Conservation (phyloP, 2,888 invertebrate genomes). For the Drosophila eohydei region DNA sequence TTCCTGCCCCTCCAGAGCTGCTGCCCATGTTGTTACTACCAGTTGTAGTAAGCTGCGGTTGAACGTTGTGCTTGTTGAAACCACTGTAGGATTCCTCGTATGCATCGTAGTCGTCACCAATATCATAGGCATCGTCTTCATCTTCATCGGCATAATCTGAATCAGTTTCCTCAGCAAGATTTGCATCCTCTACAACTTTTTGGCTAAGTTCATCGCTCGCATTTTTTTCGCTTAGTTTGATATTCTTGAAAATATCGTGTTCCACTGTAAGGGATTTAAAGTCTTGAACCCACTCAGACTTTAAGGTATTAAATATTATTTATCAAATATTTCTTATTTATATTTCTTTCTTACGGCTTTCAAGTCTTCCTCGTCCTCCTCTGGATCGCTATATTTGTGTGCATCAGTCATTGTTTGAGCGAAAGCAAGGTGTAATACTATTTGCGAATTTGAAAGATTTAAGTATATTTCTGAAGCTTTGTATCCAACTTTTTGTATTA, state of each 20-base stretch:
- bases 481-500: conserved; percentile 3
- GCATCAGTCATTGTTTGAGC: conserved; percentile 53
- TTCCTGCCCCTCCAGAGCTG: conserved; percentile 12
- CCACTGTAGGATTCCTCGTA: conserved; percentile 82
- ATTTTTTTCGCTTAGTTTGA: conserved; percentile 50
- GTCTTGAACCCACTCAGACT: conserved; percentile 68
- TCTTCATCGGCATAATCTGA: conserved; percentile 57
- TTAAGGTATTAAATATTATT: conserved; percentile 7
- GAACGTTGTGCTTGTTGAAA: conserved; percentile 80
- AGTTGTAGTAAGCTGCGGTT: conserved; percentile 56
- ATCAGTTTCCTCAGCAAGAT: conserved; percentile 27
- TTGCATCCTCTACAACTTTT: conserved; percentile 31
- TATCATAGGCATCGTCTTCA: conserved; percentile 68
- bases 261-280: conserved; percentile 79
- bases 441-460: not conserved
- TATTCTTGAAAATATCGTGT: conserved; percentile 73
- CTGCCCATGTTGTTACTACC: conserved; percentile 19
- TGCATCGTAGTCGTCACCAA: conserved; percentile 71
- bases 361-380: conserved; percentile 75
- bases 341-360: conserved; percentile 56
- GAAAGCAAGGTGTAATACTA: not conserved
- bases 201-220: conserved; percentile 51
- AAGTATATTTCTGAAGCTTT: conserved; percentile 14
- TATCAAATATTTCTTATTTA: conserved; percentile 9
- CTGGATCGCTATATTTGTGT: conserved; percentile 84